Evolutionary conservation across 2,797 vertebrate genomes (phyloP).

Genomic region (Sebastes itinus): DNA sequence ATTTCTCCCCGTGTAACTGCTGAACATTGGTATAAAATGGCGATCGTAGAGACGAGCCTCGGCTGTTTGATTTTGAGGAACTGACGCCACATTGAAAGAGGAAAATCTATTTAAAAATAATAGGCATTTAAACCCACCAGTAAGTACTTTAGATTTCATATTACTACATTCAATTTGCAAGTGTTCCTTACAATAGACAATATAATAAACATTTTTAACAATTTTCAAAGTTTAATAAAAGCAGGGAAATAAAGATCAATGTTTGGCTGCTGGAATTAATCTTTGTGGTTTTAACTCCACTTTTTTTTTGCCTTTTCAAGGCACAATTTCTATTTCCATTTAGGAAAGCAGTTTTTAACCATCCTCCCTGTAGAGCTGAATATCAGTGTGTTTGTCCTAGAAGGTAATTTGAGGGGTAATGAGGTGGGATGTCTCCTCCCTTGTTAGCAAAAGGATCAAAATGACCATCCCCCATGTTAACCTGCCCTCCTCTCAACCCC

Average conservation of each 20-base stretch:
- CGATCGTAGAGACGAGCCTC: background rate
- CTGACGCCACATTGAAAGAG: background rate
- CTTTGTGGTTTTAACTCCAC: background rate
- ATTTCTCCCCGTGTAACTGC: background rate
- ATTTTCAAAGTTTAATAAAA: background rate
- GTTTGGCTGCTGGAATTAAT: background rate
- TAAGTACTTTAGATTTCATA: background rate
- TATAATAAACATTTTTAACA: background rate
- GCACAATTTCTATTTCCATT: background rate
- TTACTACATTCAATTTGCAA: background rate
- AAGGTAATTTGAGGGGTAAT: too few species aligned
- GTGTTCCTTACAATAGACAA: background rate
- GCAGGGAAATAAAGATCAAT: background rate
- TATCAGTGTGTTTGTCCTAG: background rate
- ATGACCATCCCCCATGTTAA: too few species aligned
- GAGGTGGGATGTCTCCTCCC: too few species aligned
- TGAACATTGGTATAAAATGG: background rate
- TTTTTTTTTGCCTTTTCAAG: background rate
- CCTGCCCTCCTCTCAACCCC: too few species aligned
- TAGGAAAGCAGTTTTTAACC: background rate
- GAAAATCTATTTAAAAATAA: background rate
- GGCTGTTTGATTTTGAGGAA: background rate
- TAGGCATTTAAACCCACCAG: background rate
- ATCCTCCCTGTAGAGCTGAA: background rate
- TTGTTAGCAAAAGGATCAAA: too few species aligned